Base-by-base conservation (phyloP, 2,888 invertebrate genomes). In the Ellobium chinense region DNA sequence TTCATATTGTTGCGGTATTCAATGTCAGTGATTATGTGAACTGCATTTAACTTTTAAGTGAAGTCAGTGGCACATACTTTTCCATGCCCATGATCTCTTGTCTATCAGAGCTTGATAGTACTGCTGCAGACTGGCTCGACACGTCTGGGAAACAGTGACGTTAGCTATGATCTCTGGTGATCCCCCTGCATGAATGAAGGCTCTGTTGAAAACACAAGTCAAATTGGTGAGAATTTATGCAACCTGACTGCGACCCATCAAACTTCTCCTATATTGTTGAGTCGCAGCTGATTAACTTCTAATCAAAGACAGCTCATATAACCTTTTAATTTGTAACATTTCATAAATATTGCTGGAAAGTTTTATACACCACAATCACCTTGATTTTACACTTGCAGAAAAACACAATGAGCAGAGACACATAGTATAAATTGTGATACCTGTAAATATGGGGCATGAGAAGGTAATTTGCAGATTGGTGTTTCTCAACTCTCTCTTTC, bases 371-470 rank as follows among this genome's bases (percentile, higher is more conserved):
- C 46, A 70, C 56, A 70, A 18, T 54, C 46, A 70, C 46, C 12
- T 31, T 18, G n/a, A n/a, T n/a, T n/a, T n/a, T n/a, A n/a, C n/a
- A n/a, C n/a, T n/a, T n/a, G n/a, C n/a, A n/a, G n/a, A n/a, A 27
- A 31, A 27, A 31, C 9, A 14, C 7, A 21, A 68, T n/a, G 34
- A 21, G 12, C 36, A 37, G 4, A n/a, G 21, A 68, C 14, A 34
- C 12, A 68, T n/a, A 68, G 21, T 31, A 27, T 36, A 27, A 68
- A 27, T 21, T 34, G 34, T n/a, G n/a, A 21, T 31, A 76, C 76
- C 76, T 76, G 76, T 76, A 76, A 14, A 76, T 66, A 56, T 76
- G 76, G 24, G 76, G 76, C 76, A 76, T 27, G 4, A 76, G 36
- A 2, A 76, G 36, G 46, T 76, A 76, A 27, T 46, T 24, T 21